phyloP scores from a whole-genome alignment of 2,888 invertebrate species.

The Germaria angustata region DNA sequence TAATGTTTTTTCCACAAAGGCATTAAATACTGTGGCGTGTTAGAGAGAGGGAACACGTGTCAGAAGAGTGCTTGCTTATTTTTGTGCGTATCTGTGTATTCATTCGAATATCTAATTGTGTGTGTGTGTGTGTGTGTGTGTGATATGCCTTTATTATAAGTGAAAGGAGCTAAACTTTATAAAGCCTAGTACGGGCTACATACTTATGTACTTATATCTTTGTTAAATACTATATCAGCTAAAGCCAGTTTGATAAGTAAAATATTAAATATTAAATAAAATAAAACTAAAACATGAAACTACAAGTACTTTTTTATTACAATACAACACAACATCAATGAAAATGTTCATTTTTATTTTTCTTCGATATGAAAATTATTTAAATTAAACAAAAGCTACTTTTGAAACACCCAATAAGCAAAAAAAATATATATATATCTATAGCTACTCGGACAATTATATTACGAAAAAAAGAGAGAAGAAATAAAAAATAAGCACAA shows the following conservation, averaged over 20 bases:
- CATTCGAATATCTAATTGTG: background rate
- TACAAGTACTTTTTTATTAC: constrained; percentile 7
- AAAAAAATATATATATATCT: constrained; percentile 36
- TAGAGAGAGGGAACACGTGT: background rate
- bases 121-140: background rate
- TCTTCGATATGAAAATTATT: constrained; percentile 3
- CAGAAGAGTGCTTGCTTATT: background rate
- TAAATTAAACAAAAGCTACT: constrained; percentile 51
- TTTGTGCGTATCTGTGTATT: background rate
- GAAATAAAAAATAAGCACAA: background rate
- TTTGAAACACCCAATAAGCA: constrained; percentile 43
- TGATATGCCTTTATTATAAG: background rate
- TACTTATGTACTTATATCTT: background rate
- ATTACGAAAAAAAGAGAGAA: constrained; percentile 12
- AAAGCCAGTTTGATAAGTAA: constrained; percentile 14
- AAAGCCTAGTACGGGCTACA: no score
- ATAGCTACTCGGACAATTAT: constrained; percentile 41
- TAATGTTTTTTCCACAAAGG: background rate
- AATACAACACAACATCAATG: constrained; percentile 57
- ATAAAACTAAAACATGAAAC: constrained; percentile 45
- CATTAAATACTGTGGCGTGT: background rate
- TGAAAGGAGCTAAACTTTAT: background rate
- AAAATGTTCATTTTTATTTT: background rate
- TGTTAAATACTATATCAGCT: constrained; percentile 9
- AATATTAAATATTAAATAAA: constrained; percentile 13